Base-by-base conservation (phyloP, 2,797 vertebrate species). In the Scleropages formosus region DNA sequence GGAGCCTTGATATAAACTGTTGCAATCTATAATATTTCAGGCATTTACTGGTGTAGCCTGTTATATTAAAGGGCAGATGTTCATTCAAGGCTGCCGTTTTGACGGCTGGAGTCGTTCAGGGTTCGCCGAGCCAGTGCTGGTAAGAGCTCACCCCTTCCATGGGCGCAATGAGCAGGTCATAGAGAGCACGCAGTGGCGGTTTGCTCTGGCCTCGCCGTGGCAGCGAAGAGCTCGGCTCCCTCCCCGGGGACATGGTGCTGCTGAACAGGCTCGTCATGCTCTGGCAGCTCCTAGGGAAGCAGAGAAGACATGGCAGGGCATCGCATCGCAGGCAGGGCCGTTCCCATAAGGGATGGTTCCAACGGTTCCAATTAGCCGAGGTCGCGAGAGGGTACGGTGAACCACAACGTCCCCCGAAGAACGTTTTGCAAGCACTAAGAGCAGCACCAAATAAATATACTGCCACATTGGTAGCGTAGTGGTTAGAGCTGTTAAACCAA, bases 181-280 rank as follows among this genome's bases (percentile, higher is more conserved):
- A 98, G 22, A 98, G 95, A 0, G 94, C 94, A 0, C 95, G 93
- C 0, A 98, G 91, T 0, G 97, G 96, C 22, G 95, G 88, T 56
- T 95, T 95, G 87, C 87, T 88, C 60, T 93, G 90, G 1, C 86
- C 87, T 67, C 91, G 91, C 69, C 87, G 80, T 0, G 90, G 89
- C 15, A 95, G 92, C 73, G 97, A 95, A 0, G 92, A 93, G 0
- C 86, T 82, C 72, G 89, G 87, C 8, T 96, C 96, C 85, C 94
- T 96, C 61, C 82, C 84, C 0, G 95, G 93, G 62, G 95, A 95
- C 27, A 91, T 8, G 0, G 94, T 87, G 59, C 83, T 87, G 73
- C 95, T 95, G 89, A 92, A 94, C 18, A 97, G 87, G 82, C 95
- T 96, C 8, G 91, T 94, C 94, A 95, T 93, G 85, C 96, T 98